phyloP scores from a whole-genome alignment of 2,888 invertebrate genomes.

The Eupithecia inturbata region DNA sequence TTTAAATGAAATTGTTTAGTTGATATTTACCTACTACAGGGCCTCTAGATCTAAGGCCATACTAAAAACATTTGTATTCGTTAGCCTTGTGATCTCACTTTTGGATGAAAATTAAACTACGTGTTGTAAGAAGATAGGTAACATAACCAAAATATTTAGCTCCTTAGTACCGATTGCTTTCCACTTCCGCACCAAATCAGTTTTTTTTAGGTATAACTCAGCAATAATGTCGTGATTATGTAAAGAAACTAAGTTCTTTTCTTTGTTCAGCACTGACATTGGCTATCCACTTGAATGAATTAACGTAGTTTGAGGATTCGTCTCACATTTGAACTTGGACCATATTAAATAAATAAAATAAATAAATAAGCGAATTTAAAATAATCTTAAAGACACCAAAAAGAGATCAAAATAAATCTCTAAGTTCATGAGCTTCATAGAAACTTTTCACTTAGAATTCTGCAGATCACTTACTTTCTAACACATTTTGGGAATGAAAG shows the following conservation, averaged over 20 bases:
- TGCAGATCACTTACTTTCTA: conserved; percentile 22
- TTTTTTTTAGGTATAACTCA: background rate
- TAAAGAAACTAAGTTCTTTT: background rate
- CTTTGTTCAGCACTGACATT: background rate
- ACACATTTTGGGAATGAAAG: conserved; percentile 16
- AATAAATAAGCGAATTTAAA: background rate
- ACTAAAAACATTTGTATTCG: no score
- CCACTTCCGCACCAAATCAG: background rate
- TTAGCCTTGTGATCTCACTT: no score
- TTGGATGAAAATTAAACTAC: no score
- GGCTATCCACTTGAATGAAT: background rate
- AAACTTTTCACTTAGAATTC: conserved; percentile 19
- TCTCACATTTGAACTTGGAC: conserved; percentile 7
- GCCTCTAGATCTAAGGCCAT: no score
- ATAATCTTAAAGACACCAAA: background rate
- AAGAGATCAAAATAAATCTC: background rate
- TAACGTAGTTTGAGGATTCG: background rate
- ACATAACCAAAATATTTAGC: no score
- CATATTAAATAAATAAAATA: no score
- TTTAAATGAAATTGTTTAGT: no score
- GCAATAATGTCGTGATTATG: background rate
- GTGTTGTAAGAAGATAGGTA: no score
- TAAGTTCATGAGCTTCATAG: background rate
- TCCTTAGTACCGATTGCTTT: background rate
- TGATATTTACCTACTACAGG: no score